These are phyloP conservation scores for Drosophila kohkoa DNA, from an alignment of 1,140 invertebrate species.

Conservation along the genomic window DNA sequence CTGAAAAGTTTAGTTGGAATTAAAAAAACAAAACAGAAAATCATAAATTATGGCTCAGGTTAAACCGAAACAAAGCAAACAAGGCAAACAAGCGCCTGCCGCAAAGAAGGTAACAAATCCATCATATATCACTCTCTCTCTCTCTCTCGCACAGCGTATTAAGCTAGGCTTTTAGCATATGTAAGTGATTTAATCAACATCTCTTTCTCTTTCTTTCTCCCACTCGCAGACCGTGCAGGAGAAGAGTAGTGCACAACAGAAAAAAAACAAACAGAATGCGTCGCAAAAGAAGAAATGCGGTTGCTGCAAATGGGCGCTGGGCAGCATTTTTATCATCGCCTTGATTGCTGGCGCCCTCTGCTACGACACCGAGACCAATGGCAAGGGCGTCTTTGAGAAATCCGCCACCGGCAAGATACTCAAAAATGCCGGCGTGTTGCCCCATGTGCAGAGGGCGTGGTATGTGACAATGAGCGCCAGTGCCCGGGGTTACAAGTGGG, in stretches of 20 bases:
- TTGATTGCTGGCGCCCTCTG: constrained; percentile 85
- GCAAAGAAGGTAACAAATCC: constrained; percentile 73
- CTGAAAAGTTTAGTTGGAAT: constrained; percentile 66
- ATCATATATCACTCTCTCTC: not conserved
- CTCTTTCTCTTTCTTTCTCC: constrained; percentile 10
- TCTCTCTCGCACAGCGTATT: no score
- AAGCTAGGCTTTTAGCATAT: constrained; percentile 3
- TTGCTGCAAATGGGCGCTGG: constrained; percentile 87
- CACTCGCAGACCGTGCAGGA: constrained; percentile 64
- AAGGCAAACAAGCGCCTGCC: constrained; percentile 74
- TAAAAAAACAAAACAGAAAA: constrained; percentile 12
- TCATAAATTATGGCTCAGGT: constrained; percentile 78
- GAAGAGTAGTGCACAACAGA: constrained; percentile 78
- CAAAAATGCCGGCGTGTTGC: constrained; percentile 87
- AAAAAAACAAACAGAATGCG: constrained; percentile 74
- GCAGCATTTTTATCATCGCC: constrained; percentile 85
- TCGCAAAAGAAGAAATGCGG: constrained; percentile 78
- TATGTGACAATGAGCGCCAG: constrained; percentile 86
- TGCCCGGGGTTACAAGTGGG: constrained; percentile 87
- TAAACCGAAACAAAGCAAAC: constrained; percentile 83
- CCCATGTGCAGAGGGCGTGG: constrained; percentile 87
- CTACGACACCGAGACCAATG: constrained; percentile 82
- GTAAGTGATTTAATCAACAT: constrained; percentile 6
- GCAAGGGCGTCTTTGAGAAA: constrained; percentile 80
- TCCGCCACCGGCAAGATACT: constrained; percentile 86